Base-by-base conservation (phyloP, 2,888 invertebrate genomes). In the Tachina lurida region DNA sequence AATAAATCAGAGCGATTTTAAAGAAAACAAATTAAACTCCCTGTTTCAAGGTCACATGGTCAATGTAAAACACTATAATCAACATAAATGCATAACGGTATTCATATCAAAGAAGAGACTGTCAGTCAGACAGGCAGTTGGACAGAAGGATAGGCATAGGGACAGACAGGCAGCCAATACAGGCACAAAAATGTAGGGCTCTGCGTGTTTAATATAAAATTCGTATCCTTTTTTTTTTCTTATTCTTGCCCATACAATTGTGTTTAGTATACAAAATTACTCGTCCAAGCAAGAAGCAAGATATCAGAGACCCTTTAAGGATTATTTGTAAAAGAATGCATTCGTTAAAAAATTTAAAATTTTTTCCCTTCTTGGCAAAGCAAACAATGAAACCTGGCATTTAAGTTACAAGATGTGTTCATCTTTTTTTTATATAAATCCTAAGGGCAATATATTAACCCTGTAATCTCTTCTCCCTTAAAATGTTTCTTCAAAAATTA, bases 21-120 rank as follows among this genome's bases (percentile, higher is more conserved):
- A 45, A 47, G 39, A 79, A 63, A 65, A 47, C 10, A 58, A 60
- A 74, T 70, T 60, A 39, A 76, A 76, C 31, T 78, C 67, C 31
- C 31, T 31, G 54, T 83, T 86, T 86, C 86, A 86, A 86, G 86
- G 86, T 86, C 86, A 86, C 76, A 65, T 86, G 83, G 86, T 86
- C 86, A 86, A 86, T 86, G 86, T 52, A 86, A 86, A 76, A 77
- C 81, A 62, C 77, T 86, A 83, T 86, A 86, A 83, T 86, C 83
- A 86, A 80, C 86, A 86, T 86, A 83, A 86, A 86, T 86, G 62
- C 86, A 86, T 83, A 86, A 86, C 86, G 86, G 86, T 86, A 67
- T 19, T 54, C 31, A 54, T 17, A 43, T 17, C 70, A 22, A 17
- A 22, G 9, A 13, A 67, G 47, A 67, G 31, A 43, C 19, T 62